phyloP scores from a whole-genome alignment of 2,888 invertebrate genomes.

The Parnassius mnemosyne region DNA sequence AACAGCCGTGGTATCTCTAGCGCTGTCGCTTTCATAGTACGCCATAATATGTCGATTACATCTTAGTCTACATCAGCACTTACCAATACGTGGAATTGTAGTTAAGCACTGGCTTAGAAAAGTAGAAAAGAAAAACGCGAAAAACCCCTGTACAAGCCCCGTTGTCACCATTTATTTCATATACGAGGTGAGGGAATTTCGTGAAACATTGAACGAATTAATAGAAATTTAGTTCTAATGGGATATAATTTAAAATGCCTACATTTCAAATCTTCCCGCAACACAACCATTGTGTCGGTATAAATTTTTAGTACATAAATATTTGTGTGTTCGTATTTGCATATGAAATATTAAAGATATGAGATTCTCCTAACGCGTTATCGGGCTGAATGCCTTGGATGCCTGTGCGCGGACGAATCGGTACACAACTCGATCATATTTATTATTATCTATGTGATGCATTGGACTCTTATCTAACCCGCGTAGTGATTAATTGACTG shows the following conservation, averaged over 20 bases:
- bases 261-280: neutral
- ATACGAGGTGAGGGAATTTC: no score
- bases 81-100: no score
- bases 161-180: no score
- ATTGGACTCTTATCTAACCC: slow-evolving; percentile 40
- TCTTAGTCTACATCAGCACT: no score
- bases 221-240: no score
- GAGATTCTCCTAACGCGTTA: slow-evolving; percentile 48
- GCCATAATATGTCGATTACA: no score
- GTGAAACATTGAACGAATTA: no score
- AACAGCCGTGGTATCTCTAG: no score
- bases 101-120: no score
- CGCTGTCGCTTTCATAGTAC: no score
- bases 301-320: slow-evolving; percentile 30
- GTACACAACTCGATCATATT: slow-evolving; percentile 38
- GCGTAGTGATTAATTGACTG: slow-evolving; percentile 20
- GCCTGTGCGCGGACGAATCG: slow-evolving; percentile 37
- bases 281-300: slow-evolving; percentile 26
- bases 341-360: slow-evolving; percentile 56
- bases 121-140: no score
- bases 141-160: no score
- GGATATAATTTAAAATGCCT: neutral
- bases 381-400: slow-evolving; percentile 48
- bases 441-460: slow-evolving; percentile 40
- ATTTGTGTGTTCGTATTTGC: slow-evolving; percentile 54